Percentiles rank a stretch among this genome's conserved stretches.
phyloP scores from a whole-genome alignment of 2,113 vertebrate species.

The Semicossyphus pulcher region DNA sequence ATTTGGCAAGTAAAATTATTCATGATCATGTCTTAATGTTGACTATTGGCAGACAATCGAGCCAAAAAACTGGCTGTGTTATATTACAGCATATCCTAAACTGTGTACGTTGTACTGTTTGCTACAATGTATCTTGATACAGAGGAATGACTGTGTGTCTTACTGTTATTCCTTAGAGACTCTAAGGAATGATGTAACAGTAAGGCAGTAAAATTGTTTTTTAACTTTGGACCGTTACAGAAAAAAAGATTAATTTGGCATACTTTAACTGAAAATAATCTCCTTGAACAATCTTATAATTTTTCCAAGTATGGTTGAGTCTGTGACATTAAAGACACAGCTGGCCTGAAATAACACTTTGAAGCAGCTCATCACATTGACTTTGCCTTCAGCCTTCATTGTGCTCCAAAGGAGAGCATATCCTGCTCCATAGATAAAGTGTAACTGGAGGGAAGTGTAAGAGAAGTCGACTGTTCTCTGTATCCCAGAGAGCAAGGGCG shows the following conservation, averaged over 20 bases:
- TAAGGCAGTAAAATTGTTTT: too few relatives aligned
- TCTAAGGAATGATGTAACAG: too few relatives aligned
- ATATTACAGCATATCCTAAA: too few relatives aligned
- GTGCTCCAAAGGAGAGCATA: neutral
- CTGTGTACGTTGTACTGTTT: too few relatives aligned
- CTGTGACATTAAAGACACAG: neutral
- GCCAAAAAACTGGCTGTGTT: too few relatives aligned
- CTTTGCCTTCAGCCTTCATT: constrained; percentile 1
- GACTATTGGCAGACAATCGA: too few relatives aligned
- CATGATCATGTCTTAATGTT: too few relatives aligned
- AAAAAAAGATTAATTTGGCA: neutral
- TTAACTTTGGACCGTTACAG: neutral
- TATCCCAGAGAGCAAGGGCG: constrained; percentile 16
- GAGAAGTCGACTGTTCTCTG: constrained; percentile 24
- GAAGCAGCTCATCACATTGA: constrained; percentile 12
- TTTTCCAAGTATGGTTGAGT: constrained; percentile 1
- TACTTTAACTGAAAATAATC: neutral
- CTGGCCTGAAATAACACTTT: neutral
- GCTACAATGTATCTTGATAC: too few relatives aligned
- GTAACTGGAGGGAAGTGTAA: constrained; percentile 14
- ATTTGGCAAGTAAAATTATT: too few relatives aligned
- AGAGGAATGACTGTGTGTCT: too few relatives aligned
- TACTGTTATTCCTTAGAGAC: too few relatives aligned
- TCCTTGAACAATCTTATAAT: neutral
- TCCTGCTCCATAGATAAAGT: constrained; percentile 11